Evolutionary conservation across 2,113 vertebrate species (phyloP), one percentile per base, ranked within the genome.

Genomic region (Anas platyrhynchos): DNA sequence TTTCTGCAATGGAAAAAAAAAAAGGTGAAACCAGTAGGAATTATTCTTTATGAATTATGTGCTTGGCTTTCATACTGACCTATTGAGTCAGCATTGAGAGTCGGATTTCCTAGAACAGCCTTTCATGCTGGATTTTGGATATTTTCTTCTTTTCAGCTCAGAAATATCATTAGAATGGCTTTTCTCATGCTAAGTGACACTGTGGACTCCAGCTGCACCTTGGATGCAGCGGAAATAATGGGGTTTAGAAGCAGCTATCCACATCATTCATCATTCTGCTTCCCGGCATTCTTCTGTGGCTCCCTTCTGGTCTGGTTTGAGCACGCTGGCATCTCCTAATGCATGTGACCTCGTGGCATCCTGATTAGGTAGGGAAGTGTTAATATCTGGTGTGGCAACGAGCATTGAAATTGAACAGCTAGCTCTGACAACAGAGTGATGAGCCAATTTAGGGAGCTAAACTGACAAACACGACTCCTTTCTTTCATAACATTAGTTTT

Each of bases 81-180:
- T 66, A 68, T 69, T 84, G 93, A 94, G 81, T 72, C 88, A 89
- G 74, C 54, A 46, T 2, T 4, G 3, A 90, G 80, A 84, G 88
- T 15, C 43, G 48, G 48, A 41, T 95, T 96, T 93, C 88, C 90
- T 95, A 34, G 68, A 84, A 41, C 58, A 82, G 81, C 61, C 58
- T 96, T 96, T 96, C 94, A 88, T 96, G 83, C 65, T 82, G 88
- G 14, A 95, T 95, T 96, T 92, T 69, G 54, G 83, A 55, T 91
- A 69, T 46, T 81, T 73, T 91, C 62, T 82, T 81, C 90, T 94
- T 95, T 91, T 91, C 77, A 87, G 56, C 48, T 58, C 71, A 38
- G 36, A 92, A 93, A 74, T 88, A 76, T 56, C 10, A 2, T 52
- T 95, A 32, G 8, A 92, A 72, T 79, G 74, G 62, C 54, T 67